These are phyloP conservation scores for Tragulus kanchil DNA, from an alignment of 2,113 vertebrate species.

Conservation along the genomic window DNA sequence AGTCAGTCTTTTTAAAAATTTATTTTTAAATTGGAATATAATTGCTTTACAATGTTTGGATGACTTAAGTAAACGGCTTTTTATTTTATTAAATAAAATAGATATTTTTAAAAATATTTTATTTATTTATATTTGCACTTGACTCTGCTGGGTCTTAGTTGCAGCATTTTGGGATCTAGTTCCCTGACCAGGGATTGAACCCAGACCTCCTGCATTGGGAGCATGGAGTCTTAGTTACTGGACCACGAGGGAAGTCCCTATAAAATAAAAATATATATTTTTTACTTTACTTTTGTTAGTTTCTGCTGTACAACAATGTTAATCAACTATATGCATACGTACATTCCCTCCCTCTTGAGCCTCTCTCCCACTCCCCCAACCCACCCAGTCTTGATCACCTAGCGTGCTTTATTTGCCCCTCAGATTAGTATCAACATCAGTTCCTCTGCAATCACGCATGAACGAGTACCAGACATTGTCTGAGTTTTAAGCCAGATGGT, in stretches of 20 bases:
- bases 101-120: too few species aligned
- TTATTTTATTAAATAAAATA: too few species aligned
- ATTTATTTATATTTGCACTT: too few species aligned
- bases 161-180: not conserved
- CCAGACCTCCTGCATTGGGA: not conserved
- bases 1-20: too few species aligned
- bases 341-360: not conserved
- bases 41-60: too few species aligned
- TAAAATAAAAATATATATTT: too few species aligned
- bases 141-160: too few species aligned
- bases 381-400: not conserved
- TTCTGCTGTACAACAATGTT: not conserved
- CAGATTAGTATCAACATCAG: slow-evolving; percentile 38
- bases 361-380: not conserved
- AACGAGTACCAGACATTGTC: slow-evolving; percentile 29
- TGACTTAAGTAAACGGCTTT: too few species aligned
- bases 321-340: not conserved
- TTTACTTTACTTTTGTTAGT: not conserved
- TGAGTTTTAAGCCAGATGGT: not conserved
- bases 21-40: too few species aligned
- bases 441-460: not conserved
- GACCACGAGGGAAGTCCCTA: not conserved
- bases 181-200: not conserved
- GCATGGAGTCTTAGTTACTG: not conserved
- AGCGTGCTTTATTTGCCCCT: not conserved